Conservation (phyloP, 2,113 vertebrate species). For the Zosterops lateralis region DNA sequence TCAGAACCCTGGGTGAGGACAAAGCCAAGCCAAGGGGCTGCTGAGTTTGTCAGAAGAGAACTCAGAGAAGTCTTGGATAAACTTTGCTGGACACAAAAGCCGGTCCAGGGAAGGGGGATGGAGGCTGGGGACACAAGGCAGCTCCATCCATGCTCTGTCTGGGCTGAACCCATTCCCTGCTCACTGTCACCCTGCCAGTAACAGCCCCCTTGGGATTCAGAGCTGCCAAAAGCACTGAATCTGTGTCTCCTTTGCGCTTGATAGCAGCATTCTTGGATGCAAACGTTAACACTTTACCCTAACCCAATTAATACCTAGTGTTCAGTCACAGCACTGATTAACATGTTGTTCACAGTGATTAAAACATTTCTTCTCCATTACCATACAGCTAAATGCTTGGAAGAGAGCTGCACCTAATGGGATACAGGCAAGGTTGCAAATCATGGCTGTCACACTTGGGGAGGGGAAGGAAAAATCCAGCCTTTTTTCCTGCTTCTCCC, state of each 20-base stretch:
- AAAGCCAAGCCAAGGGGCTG: background rate
- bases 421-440: slow-evolving; percentile 67
- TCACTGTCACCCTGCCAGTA: background rate
- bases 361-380: slow-evolving; percentile 85
- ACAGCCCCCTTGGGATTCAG: background rate
- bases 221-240: slow-evolving; percentile 8
- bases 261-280: slow-evolving; percentile 37
- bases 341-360: slow-evolving; percentile 81
- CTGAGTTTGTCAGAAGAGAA: background rate
- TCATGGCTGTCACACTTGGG: slow-evolving; percentile 55
- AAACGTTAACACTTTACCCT: slow-evolving; percentile 73
- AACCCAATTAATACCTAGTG: slow-evolving; percentile 79
- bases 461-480: slow-evolving; percentile 40
- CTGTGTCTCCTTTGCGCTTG: background rate
- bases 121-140: background rate
- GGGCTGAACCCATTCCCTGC: background rate
- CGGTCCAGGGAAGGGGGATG: background rate
- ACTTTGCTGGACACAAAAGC: background rate
- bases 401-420: slow-evolving; percentile 73
- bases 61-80: background rate
- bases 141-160: background rate
- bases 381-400: slow-evolving; percentile 75
- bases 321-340: slow-evolving; percentile 79
- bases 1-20: background rate
- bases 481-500: slow-evolving; percentile 50